phyloP scores from a whole-genome alignment of 2,888 invertebrate species.

The Heliconius erato region DNA sequence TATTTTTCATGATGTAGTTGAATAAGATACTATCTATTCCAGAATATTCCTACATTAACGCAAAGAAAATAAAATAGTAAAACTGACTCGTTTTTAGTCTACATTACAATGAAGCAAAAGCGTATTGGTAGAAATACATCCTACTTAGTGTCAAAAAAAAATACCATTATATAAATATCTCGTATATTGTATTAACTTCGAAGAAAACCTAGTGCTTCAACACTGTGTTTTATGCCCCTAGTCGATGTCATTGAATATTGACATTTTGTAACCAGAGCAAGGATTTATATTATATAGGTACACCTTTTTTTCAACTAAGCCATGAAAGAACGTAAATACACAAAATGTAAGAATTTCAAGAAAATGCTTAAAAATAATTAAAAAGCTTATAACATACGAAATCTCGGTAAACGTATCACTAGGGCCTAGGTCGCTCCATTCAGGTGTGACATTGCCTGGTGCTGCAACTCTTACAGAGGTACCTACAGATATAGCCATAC shows the following conservation, averaged over 20 bases:
- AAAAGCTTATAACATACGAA: neutral
- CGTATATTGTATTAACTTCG: too few species aligned
- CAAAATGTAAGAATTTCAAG: neutral
- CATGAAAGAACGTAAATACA: neutral
- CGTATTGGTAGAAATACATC: neutral
- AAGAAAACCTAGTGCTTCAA: too few species aligned
- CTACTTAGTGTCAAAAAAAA: neutral
- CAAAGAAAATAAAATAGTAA: too few species aligned
- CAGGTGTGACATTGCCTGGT: conserved; percentile 9
- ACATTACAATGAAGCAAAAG: neutral
- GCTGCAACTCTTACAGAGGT: neutral
- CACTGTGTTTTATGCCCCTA: too few species aligned
- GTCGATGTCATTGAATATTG: too few species aligned
- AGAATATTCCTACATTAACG: too few species aligned
- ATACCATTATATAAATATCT: neutral
- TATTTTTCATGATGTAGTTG: too few species aligned
- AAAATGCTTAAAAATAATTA: neutral
- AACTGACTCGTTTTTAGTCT: neutral
- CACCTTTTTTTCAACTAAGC: too few species aligned
- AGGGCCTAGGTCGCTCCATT: neutral
- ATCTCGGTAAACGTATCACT: neutral
- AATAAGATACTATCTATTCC: too few species aligned
- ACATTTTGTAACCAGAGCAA: too few species aligned
- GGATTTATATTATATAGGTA: too few species aligned
- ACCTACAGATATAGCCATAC: neutral